Percentiles rank a stretch among this genome's conserved stretches.
These are phyloP conservation scores for Thripadectes ignobilis DNA, from an alignment of 2,797 vertebrate species.

Conservation along the genomic window DNA sequence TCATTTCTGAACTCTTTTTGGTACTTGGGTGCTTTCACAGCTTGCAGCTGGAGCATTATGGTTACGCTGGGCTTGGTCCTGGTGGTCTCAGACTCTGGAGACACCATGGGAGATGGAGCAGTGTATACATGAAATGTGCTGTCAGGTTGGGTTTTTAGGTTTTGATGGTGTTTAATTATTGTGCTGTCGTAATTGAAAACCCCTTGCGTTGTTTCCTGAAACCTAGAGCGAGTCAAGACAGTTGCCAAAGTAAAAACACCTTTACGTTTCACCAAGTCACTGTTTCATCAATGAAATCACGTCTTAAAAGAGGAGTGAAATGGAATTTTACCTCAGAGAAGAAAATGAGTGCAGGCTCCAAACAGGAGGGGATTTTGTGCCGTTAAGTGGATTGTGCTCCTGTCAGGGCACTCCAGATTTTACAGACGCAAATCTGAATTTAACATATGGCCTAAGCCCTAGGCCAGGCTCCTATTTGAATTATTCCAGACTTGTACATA, in stretches of 20 bases:
- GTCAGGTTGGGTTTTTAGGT: not conserved
- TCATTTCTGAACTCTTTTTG: not conserved
- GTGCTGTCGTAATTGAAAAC: constrained; percentile 24
- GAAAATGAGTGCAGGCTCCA: constrained; percentile 15
- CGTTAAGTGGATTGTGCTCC: constrained; percentile 56
- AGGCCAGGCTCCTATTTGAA: constrained; percentile 73
- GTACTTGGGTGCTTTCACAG: not conserved
- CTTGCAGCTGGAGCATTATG: not conserved
- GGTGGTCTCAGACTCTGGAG: not conserved
- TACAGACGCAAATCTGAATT: constrained; percentile 69
- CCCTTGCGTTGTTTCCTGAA: not conserved
- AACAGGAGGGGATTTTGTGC: constrained; percentile 54
- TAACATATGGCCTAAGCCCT: constrained; percentile 76
- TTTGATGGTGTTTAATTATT: constrained; percentile 52
- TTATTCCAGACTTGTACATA: constrained; percentile 70
- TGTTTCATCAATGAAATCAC: not conserved
- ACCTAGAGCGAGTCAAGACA: not conserved
- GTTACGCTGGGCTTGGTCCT: not conserved
- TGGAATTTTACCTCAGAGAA: constrained; percentile 22
- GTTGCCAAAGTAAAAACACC: not conserved
- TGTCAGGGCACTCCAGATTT: constrained; percentile 53
- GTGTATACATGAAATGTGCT: not conserved
- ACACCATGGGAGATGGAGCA: not conserved
- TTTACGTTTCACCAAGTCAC: constrained; percentile 14
- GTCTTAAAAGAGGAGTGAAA: not conserved